Conservation (phyloP, 2,888 invertebrate genomes). For the Lacanobia oleracea region DNA sequence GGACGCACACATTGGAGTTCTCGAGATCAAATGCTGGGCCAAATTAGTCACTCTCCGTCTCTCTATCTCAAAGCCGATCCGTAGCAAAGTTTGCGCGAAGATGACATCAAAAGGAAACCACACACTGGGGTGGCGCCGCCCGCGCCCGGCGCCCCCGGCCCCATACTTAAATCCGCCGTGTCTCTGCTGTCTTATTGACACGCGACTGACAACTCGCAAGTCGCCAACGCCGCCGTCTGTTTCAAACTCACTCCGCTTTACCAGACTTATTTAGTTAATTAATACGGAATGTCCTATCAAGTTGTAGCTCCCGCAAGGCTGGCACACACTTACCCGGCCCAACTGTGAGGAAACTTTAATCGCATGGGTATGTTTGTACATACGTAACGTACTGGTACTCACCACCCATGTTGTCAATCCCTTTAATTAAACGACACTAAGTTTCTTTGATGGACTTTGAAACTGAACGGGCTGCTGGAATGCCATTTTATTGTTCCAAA, state of each 20-base stretch:
- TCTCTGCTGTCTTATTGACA: slow-evolving; percentile 90
- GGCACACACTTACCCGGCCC: slow-evolving; percentile 82
- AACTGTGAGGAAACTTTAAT: slow-evolving; percentile 85
- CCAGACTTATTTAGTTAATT: slow-evolving; percentile 90
- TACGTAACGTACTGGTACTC: slow-evolving; percentile 67
- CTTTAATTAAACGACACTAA: slow-evolving; percentile 81
- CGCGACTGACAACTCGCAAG: slow-evolving; percentile 88
- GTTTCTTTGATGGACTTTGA: slow-evolving; percentile 75
- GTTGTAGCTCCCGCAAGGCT: slow-evolving; percentile 85
- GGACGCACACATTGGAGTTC: slow-evolving; percentile 86
- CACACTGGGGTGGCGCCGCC: slow-evolving; percentile 88
- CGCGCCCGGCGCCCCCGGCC: slow-evolving; percentile 79
- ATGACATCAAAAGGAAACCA: slow-evolving; percentile 91
- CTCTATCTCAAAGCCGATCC: slow-evolving; percentile 91
- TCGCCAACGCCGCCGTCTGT: slow-evolving; percentile 84
- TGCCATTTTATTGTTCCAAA: slow-evolving; percentile 67
- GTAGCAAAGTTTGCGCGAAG: slow-evolving; percentile 91
- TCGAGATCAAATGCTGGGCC: slow-evolving; percentile 91
- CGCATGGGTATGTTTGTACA: slow-evolving; percentile 77
- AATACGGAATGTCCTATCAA: slow-evolving; percentile 90
- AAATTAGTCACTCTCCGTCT: slow-evolving; percentile 91
- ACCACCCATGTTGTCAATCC: slow-evolving; percentile 71
- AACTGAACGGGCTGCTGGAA: slow-evolving; percentile 61
- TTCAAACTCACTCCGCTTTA: slow-evolving; percentile 84
- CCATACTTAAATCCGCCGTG: slow-evolving; percentile 88